These are phyloP conservation scores for Bucorvus abyssinicus DNA, from an alignment of 2,797 vertebrate species.

Conservation along the genomic window DNA sequence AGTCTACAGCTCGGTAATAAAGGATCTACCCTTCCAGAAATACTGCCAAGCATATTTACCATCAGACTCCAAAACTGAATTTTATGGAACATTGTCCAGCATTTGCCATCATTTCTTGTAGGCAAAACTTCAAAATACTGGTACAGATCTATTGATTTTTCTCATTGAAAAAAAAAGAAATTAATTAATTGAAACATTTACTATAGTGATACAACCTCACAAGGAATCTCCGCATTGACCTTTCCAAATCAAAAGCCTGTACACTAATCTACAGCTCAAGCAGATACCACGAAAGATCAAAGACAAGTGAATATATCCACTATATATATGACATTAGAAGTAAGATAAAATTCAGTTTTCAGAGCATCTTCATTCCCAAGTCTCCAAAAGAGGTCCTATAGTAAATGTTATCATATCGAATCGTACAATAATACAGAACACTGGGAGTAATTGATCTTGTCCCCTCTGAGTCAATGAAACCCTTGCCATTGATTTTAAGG, in stretches of 20 bases:
- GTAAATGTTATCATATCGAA: not conserved
- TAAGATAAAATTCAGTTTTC: not conserved
- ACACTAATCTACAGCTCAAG: not conserved
- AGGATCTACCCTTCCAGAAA: not conserved
- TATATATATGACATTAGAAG: not conserved
- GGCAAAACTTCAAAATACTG: not conserved
- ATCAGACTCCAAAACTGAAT: not conserved
- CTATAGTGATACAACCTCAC: not conserved
- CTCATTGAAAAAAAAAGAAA: not conserved
- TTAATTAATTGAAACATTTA: not conserved
- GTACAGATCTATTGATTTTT: not conserved
- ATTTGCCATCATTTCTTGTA: slow-evolving; percentile 22
- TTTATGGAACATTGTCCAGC: not conserved
- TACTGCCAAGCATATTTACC: not conserved
- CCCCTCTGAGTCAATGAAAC: not conserved
- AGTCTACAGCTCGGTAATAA: not conserved
- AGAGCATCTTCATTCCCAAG: not conserved
- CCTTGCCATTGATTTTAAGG: not conserved
- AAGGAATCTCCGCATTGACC: not conserved
- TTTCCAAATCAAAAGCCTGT: not conserved
- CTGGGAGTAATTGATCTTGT: not conserved
- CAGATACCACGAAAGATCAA: not conserved
- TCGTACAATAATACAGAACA: not conserved
- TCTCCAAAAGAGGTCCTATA: not conserved
- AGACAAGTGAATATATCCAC: not conserved